Base-by-base conservation (phyloP, 2,113 vertebrate species). In the Mus pahari region DNA sequence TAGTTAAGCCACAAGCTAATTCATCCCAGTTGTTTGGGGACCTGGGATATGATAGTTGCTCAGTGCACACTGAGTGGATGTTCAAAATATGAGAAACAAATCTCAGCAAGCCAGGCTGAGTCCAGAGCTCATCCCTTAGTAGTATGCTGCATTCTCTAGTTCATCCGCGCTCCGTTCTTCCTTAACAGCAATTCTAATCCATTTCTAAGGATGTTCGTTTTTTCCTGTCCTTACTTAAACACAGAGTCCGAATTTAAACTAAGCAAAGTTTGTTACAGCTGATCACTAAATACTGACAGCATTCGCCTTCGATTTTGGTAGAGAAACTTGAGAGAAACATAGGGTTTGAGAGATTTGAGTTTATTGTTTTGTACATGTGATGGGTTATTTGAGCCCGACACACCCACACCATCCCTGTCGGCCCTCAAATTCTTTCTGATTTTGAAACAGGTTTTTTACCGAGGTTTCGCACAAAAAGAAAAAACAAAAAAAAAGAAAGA, bases 381-480 rank as follows among this genome's bases (percentile, higher is more conserved):
- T 45, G 86, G 64, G 84, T 48, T 70, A 81, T 33, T 75, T 94
- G 45, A 95, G 0, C 64, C 86, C 96, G 77, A 91, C 64, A 91
- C 64, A 55, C n/a, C 36, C 95, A 9, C 79, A 68, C 53, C 90
- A 60, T 83, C 8, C 82, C 33, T 79, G 28, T 39, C 12, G 62
- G 24, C 13, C 75, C 68, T 53, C 64, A 53, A 97, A 68, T 88
- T 95, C 50, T 81, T 89, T 95, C 91, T 89, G 42, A 94, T 86
- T 92, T 92, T 92, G 75, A 96, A 90, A 88, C 74, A 87, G 68
- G 9, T 5, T 79, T 94, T 64, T 90, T 88, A 93, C 45, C 79
- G 83, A 94, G 68, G 26, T 19, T 60, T 60, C 11, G 50, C 1
- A 22, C 7, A 62, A 22, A 62, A 42, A 31, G 10, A 60, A 24